Evolutionary conservation across 2,888 invertebrate genomes (phyloP), one percentile per base, ranked within the genome.

Genomic region (Opisthograptis luteolata): DNA sequence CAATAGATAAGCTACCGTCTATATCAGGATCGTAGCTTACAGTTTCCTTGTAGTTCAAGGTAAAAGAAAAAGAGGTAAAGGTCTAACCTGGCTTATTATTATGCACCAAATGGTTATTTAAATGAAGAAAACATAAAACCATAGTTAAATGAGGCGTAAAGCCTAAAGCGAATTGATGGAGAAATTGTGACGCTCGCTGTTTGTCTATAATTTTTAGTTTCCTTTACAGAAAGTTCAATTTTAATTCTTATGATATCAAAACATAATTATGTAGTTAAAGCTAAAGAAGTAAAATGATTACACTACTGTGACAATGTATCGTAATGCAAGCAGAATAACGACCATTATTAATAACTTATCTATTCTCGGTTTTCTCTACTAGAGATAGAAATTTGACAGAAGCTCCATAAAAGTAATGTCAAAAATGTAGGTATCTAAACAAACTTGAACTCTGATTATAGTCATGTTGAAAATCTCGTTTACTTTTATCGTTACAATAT

Each of bases 151-250:
- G 40, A 46, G 36, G 47, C 52, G 47, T 47, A 40, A 45, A 55
- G 45, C 55, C 55, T n/a, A n/a, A n/a, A n/a, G n/a, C n/a, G 32
- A 47, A 48, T 40, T 47, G 44, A 32, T 55, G 47, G 42, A 34
- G 49, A 48, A 57, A 57, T 30, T 39, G 22, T 15, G 19, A 30
- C 22, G 39, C 8, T 6, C 14, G 35, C 31, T 30, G 2, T n/a
- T 13, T 13, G 12, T 37, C 6, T 20, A 7, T 34, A 34, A 28
- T 35, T 22, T 9, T 10, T 0, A 34, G 6, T 17, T 17, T 9
- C 9, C 6, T 17, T 17, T 17, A 9, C 24, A n/a, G 9, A 6
- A 25, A 25, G 24, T 25, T 25, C n/a, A n/a, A n/a, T n/a, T n/a
- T n/a, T n/a, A n/a, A n/a, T n/a, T n/a, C n/a, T n/a, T n/a, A n/a